A percentile compares a stretch with the other conserved stretches of the same genome.
phyloP scores from a whole-genome alignment of 2,888 invertebrate species.

The Heliconius sara region DNA sequence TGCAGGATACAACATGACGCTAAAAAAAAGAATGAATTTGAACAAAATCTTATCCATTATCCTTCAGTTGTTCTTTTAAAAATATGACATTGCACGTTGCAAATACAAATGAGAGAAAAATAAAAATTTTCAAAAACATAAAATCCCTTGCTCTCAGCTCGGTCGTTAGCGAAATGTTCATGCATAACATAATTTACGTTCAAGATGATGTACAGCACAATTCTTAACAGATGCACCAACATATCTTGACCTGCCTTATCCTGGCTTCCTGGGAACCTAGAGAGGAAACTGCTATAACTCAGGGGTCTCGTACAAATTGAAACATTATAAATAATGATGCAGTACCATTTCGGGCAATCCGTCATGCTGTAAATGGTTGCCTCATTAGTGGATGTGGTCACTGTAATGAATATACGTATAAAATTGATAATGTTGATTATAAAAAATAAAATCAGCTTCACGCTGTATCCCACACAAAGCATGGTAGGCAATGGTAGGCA shows the following conservation, averaged over 20 bases:
- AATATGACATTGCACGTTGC: background rate
- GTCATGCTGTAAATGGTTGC: conserved; percentile 72
- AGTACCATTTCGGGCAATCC: conserved; percentile 57
- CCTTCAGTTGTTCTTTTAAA: background rate
- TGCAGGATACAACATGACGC: background rate
- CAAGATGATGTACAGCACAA: conserved; percentile 69
- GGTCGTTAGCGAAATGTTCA: conserved; percentile 53
- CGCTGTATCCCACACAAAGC: no score
- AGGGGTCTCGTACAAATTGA: conserved; percentile 58
- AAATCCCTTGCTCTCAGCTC: conserved; percentile 22
- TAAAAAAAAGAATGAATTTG: background rate
- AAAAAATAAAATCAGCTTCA: no score
- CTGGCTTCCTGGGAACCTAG: conserved; percentile 5
- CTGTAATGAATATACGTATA: background rate
- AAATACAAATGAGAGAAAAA: conserved; percentile 16
- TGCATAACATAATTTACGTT: conserved; percentile 66
- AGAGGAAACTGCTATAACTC: conserved; percentile 19
- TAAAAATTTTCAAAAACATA: conserved; percentile 21
- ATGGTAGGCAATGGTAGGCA: no score
- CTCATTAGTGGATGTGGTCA: conserved; percentile 62
- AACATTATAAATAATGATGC: conserved; percentile 72
- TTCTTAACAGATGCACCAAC: conserved; percentile 63
- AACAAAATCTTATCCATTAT: background rate
- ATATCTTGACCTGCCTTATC: conserved; percentile 51
- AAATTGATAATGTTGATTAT: no score